phyloP scores from a whole-genome alignment of 2,113 vertebrate species.

The Himantopus leucocephalus region DNA sequence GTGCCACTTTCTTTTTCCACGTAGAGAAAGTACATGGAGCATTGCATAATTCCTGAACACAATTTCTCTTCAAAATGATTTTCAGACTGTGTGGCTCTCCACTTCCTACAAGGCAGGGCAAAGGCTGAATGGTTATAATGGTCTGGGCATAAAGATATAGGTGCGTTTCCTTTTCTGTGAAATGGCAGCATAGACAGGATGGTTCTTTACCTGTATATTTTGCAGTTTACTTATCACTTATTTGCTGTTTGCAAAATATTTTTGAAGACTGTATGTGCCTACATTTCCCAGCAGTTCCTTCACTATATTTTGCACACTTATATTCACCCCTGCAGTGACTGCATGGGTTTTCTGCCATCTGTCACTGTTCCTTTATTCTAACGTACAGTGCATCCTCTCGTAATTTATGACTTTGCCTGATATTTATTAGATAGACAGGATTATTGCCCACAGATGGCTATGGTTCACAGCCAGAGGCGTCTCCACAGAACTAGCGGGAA shows the following conservation, averaged over 20 bases:
- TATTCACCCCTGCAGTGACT: conserved; percentile 18
- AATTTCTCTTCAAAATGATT: not conserved
- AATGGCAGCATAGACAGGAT: not conserved
- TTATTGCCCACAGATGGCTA: conserved; percentile 34
- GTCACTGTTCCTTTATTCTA: conserved; percentile 50
- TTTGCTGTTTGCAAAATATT: not conserved
- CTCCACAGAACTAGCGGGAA: conserved; percentile 43
- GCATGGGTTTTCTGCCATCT: conserved; percentile 56
- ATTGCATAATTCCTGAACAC: not conserved
- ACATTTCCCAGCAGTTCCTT: not conserved
- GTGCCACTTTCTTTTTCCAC: not conserved
- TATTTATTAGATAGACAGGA: conserved; percentile 43
- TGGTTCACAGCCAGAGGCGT: conserved; percentile 32
- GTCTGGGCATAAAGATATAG: not conserved
- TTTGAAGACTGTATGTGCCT: not conserved
- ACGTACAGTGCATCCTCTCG: not conserved
- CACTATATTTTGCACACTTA: conserved; percentile 11
- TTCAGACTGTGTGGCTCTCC: not conserved
- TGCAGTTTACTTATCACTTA: not conserved
- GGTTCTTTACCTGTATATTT: not conserved
- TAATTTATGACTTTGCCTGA: conserved; percentile 26
- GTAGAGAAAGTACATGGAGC: not conserved
- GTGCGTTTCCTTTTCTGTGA: not conserved
- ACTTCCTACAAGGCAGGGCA: not conserved
- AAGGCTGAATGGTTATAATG: not conserved